phyloP scores from a whole-genome alignment of 1,140 invertebrate species.

The roundworm (Caenorhabditis elegans) region DNA sequence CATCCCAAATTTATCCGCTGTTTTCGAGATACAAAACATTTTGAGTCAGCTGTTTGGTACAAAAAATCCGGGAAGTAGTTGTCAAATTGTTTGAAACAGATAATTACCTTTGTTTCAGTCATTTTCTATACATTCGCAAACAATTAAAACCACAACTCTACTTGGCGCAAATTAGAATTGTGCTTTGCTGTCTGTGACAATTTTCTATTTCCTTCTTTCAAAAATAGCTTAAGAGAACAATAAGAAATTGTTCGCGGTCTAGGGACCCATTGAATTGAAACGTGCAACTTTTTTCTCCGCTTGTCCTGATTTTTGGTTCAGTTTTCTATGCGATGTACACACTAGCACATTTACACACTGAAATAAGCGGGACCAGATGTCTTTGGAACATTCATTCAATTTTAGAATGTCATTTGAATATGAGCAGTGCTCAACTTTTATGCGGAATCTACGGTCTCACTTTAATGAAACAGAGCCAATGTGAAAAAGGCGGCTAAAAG shows the following conservation, averaged over 20 bases:
- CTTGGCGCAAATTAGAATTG: no score
- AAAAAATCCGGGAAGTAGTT: neutral
- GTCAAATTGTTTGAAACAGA: neutral
- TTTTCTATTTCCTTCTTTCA: no score
- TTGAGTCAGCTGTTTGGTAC: neutral
- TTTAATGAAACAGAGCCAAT: neutral
- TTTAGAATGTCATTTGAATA: slow-evolving; percentile 15
- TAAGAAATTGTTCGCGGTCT: neutral
- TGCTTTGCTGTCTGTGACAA: neutral
- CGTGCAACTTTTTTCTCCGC: neutral
- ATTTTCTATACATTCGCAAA: no score
- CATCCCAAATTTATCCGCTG: neutral
- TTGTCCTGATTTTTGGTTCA: neutral
- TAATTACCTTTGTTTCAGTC: slow-evolving; percentile 22
- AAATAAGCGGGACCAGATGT: neutral
- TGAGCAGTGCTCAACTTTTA: neutral
- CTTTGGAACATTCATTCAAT: neutral
- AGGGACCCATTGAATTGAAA: neutral
- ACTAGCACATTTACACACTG: neutral
- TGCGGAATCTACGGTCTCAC: neutral
- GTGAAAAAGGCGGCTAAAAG: neutral
- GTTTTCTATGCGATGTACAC: neutral
- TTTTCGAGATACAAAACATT: neutral
- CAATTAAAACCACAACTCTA: no score
- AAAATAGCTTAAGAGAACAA: neutral